Conservation (phyloP, 2,113 vertebrate genomes). For the Lampris megalopsis region DNA sequence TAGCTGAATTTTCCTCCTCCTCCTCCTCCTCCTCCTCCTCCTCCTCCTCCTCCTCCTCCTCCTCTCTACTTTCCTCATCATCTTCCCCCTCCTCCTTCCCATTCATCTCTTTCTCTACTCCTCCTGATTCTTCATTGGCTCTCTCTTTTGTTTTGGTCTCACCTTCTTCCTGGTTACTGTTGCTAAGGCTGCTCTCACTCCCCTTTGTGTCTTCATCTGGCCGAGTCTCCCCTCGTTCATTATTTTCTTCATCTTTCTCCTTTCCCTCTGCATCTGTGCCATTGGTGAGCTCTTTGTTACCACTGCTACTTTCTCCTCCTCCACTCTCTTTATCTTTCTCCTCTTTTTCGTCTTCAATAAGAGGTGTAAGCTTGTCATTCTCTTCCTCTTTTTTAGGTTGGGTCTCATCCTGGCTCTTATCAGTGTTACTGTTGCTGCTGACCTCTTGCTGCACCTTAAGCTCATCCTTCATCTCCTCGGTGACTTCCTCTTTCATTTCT, state of each 20-base stretch:
- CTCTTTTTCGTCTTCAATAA: slow-evolving; percentile 35
- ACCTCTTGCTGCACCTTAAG: slow-evolving; percentile 44
- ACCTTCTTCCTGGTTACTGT: slow-evolving; percentile 52
- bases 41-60: slow-evolving; percentile 46
- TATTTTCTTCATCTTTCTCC: slow-evolving; percentile 59
- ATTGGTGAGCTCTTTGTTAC: slow-evolving; percentile 30
- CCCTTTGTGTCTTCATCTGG: slow-evolving; percentile 56
- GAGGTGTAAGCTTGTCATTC: slow-evolving; percentile 30
- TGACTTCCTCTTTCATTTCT: slow-evolving; percentile 41
- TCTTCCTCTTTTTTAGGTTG: slow-evolving; percentile 43
- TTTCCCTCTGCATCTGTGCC: slow-evolving; percentile 59
- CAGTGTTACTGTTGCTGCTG: slow-evolving; percentile 25
- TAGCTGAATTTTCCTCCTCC: slow-evolving; percentile 34
- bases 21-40: slow-evolving; percentile 31
- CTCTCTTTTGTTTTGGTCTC: slow-evolving; percentile 25
- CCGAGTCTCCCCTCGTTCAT: slow-evolving; percentile 32
- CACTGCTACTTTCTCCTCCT: slow-evolving; percentile 27
- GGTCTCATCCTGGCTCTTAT: slow-evolving; percentile 45
- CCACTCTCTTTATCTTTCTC: slow-evolving; percentile 39
- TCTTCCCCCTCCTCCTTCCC: slow-evolving; percentile 59
- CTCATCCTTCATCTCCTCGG: slow-evolving; percentile 38
- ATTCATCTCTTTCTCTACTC: slow-evolving; percentile 41
- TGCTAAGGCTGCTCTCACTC: slow-evolving; percentile 21
- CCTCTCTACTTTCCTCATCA: slow-evolving; percentile 55
- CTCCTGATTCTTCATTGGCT: slow-evolving; percentile 11